A percentile compares a stretch with the other conserved stretches of the same genome.
Evolutionary conservation across 2,797 vertebrate species (phyloP).

Genomic region (Euthynnus affinis): DNA sequence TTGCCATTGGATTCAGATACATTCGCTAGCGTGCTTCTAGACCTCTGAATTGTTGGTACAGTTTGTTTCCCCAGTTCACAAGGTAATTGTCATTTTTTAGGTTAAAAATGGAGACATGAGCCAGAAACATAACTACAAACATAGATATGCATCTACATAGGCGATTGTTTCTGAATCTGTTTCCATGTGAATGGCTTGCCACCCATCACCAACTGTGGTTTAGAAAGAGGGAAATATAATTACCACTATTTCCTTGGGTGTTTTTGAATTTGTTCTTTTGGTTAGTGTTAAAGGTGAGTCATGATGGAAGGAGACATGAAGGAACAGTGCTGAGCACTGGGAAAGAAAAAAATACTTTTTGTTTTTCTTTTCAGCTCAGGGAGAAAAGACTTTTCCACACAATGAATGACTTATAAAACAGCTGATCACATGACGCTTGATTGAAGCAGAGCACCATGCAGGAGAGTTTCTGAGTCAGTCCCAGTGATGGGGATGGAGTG

Average conservation of each 20-base stretch:
- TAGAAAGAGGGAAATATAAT: no score
- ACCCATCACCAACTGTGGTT: no score
- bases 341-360: no score
- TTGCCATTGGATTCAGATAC: no score
- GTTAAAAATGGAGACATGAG: no score
- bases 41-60: no score
- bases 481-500: neutral
- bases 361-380: neutral
- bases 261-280: neutral
- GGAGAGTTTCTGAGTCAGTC: neutral
- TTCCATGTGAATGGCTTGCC: neutral
- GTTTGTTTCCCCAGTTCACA: no score
- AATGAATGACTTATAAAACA: neutral
- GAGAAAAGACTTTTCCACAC: neutral
- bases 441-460: neutral
- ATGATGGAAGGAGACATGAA: neutral
- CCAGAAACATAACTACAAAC: no score
- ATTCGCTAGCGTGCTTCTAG: no score
- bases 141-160: no score
- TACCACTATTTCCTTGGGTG: no score
- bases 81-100: no score
- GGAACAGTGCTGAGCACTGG: neutral
- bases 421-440: neutral
- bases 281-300: neutral
- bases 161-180: neutral